A percentile compares a stretch with the other conserved stretches of the same genome.
phyloP scores from a whole-genome alignment of 2,797 vertebrate genomes.

The Falco berigora region DNA sequence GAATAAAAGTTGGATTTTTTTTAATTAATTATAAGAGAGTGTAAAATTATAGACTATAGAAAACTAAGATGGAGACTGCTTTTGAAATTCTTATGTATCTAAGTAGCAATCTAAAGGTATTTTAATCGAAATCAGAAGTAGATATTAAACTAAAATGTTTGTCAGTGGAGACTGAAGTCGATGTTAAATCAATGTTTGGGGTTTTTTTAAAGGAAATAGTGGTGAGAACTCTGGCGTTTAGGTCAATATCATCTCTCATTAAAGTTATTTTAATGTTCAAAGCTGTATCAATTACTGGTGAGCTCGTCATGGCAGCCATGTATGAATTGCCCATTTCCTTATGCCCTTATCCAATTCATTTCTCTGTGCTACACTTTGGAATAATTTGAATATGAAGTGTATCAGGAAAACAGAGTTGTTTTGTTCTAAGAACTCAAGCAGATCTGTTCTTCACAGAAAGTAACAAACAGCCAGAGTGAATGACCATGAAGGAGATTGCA shows the following conservation, averaged over 20 bases:
- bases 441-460: constrained; percentile 1
- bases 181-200: neutral
- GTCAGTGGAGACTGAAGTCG: neutral
- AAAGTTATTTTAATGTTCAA: neutral
- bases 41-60: neutral
- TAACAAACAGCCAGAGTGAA: neutral
- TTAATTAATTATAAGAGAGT: neutral
- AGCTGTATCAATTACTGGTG: neutral
- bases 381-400: constrained; percentile 13
- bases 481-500: neutral
- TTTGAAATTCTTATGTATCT: neutral
- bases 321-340: neutral
- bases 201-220: neutral
- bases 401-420: constrained; percentile 25
- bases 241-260: neutral
- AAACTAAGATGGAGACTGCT: neutral
- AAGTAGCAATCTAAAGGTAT: neutral
- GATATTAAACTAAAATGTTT: neutral
- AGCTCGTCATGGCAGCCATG: neutral
- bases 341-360: neutral
- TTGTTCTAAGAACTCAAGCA: constrained; percentile 1
- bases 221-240: neutral
- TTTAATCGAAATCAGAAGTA: neutral
- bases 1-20: neutral
- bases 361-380: neutral